Conservation (phyloP, 1,140 invertebrate species). For the Cotesia chilonis region DNA sequence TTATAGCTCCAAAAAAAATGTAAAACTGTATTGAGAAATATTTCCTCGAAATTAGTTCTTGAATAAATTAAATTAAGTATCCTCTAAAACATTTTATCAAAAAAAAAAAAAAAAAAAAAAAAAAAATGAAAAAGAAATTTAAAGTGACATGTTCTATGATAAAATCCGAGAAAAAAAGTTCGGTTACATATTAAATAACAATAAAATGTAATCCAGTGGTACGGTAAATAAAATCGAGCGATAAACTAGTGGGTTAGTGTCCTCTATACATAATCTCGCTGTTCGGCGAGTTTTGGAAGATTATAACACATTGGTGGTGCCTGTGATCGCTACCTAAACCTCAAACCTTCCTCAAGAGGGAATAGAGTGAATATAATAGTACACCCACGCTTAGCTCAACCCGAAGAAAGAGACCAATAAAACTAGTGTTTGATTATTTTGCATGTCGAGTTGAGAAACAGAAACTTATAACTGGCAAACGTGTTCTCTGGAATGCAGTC, state of each 20-base stretch:
- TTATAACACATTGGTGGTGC: too few relatives aligned
- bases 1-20: too few relatives aligned
- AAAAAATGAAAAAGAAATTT: not conserved
- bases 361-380: not conserved
- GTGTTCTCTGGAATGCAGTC: slow-evolving; percentile 58
- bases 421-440: not conserved
- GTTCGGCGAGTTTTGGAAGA: not conserved
- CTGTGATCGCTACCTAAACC: too few relatives aligned
- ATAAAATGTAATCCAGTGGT: not conserved
- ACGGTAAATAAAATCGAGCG: not conserved
- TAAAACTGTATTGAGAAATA: too few relatives aligned
- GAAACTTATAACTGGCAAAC: slow-evolving; percentile 43
- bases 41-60: too few relatives aligned
- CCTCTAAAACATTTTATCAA: not conserved
- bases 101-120: not conserved
- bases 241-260: slow-evolving; percentile 2
- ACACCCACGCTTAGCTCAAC: not conserved
- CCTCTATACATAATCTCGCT: not conserved
- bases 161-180: not conserved
- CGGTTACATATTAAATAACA: not conserved
- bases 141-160: not conserved
- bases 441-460: slow-evolving; percentile 6
- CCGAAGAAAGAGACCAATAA: not conserved
- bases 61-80: too few relatives aligned
- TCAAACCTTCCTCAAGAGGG: not conserved